Evolutionary conservation across 1,140 invertebrate species (phyloP).

Genomic region (Phthorimaea operculella): DNA sequence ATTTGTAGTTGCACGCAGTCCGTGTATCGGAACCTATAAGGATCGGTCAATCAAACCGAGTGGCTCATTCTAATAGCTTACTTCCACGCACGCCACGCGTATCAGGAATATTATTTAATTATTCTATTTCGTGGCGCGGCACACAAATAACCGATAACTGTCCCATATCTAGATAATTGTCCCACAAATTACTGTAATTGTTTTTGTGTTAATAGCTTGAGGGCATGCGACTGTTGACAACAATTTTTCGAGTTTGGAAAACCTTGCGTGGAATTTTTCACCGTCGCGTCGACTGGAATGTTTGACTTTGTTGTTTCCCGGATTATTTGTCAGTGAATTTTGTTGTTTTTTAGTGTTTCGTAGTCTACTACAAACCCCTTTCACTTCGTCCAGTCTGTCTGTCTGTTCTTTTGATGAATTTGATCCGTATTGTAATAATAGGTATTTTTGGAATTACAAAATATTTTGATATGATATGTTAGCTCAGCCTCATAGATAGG

Average conservation of each 20-base stretch:
- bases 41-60: background rate
- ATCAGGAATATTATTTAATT: constrained; percentile 5
- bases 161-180: constrained; percentile 1
- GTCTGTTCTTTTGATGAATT: too few relatives aligned
- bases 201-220: background rate
- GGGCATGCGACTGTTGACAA: background rate
- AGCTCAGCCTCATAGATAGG: too few relatives aligned
- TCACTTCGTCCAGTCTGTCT: too few relatives aligned
- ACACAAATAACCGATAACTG: constrained; percentile 7
- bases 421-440: too few relatives aligned
- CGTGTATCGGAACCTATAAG: background rate
- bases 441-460: too few relatives aligned
- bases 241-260: constrained; percentile 1
- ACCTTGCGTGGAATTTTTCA: background rate
- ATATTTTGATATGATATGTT: too few relatives aligned
- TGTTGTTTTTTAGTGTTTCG: too few relatives aligned
- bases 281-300: background rate
- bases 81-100: background rate
- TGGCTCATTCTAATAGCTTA: background rate
- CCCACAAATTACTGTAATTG: constrained; percentile 4
- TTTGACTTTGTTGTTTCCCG: background rate
- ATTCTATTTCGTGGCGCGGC: background rate
- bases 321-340: background rate
- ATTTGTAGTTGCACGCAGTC: too few relatives aligned
- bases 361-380: too few relatives aligned